These are phyloP conservation scores for Anniella stebbinsi DNA, from an alignment of 2,797 vertebrate genomes.

Conservation along the genomic window DNA sequence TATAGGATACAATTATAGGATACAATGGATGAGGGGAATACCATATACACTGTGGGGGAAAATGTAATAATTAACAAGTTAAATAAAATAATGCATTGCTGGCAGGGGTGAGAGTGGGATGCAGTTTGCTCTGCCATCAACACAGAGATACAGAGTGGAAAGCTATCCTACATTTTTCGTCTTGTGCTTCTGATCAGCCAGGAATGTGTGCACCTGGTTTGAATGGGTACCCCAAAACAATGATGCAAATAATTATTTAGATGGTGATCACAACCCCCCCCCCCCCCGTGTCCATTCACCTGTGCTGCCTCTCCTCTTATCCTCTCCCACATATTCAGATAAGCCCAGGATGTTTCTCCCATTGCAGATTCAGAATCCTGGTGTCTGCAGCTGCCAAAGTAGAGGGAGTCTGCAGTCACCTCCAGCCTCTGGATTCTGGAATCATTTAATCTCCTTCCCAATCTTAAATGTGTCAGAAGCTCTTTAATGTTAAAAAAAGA, in stretches of 20 bases:
- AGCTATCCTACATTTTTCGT: neutral
- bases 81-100: constrained; percentile 1
- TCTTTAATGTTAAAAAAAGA: neutral
- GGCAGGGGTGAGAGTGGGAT: neutral
- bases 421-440: neutral
- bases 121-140: neutral
- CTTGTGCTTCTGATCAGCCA: neutral
- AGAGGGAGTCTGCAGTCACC: neutral
- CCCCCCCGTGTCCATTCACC: neutral
- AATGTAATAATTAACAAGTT: neutral
- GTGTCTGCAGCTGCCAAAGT: neutral
- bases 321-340: neutral
- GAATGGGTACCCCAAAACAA: neutral
- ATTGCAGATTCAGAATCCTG: neutral
- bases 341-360: neutral
- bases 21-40: neutral
- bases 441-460: neutral
- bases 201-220: neutral
- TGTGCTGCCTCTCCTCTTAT: too few species aligned
- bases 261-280: neutral
- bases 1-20: neutral
- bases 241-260: neutral
- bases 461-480: neutral
- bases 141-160: too few species aligned
- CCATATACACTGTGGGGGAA: neutral